A percentile compares a stretch with the other conserved stretches of the same genome.
phyloP scores from a whole-genome alignment of 2,113 vertebrate species.

The Etia nguti region DNA sequence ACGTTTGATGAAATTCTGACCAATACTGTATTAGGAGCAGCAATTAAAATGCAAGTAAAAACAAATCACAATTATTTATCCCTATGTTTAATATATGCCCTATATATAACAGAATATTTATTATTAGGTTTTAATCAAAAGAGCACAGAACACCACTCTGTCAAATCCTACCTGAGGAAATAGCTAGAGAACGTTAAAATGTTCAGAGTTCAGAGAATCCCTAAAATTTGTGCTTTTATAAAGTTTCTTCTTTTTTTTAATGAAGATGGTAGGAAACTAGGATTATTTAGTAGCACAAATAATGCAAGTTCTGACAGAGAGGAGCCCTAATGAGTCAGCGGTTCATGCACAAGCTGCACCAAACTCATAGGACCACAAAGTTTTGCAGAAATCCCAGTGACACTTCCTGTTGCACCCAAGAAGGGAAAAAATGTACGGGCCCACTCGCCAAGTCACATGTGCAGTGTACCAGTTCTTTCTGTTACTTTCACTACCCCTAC shows the following conservation, averaged over 20 bases:
- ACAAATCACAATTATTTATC: background rate
- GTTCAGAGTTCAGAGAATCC: background rate
- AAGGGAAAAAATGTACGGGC: background rate
- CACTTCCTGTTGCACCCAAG: background rate
- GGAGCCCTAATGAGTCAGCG: background rate
- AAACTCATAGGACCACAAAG: background rate
- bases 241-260: background rate
- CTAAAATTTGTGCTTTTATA: background rate
- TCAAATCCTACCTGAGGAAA: too few species aligned
- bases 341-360: background rate
- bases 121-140: too few species aligned
- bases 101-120: too few species aligned
- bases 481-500: background rate
- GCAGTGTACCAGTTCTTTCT: background rate
- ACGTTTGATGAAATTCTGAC: background rate
- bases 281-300: background rate
- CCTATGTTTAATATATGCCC: background rate
- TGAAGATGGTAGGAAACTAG: background rate
- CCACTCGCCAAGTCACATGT: background rate
- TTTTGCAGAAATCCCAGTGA: background rate
- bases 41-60: too few species aligned
- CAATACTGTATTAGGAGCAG: background rate
- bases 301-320: background rate
- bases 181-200: too few species aligned
- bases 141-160: too few species aligned